phyloP scores from a whole-genome alignment of 1,140 invertebrate genomes.

The Eriocheir sinensis region DNA sequence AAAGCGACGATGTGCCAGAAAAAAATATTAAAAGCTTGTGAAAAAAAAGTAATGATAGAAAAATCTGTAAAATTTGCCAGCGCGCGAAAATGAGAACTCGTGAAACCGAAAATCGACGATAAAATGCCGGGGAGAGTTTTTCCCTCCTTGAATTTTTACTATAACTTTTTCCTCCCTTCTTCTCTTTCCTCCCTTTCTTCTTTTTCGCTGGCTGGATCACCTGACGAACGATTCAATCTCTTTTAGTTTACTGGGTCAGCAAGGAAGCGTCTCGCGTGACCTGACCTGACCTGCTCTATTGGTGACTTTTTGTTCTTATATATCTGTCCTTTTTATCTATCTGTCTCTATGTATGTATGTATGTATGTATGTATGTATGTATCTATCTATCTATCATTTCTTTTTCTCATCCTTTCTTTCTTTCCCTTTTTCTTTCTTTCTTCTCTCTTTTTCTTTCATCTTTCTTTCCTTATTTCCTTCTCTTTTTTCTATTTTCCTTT shows the following conservation, averaged over 20 bases:
- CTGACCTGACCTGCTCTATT: background rate
- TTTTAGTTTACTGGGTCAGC: constrained; percentile 3
- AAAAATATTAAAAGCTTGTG: too few relatives aligned
- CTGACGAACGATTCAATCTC: constrained; percentile 23
- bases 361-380: too few relatives aligned
- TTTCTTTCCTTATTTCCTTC: too few relatives aligned
- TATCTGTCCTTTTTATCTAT: background rate
- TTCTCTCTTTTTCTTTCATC: too few relatives aligned
- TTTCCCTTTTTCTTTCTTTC: too few relatives aligned
- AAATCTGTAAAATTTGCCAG: background rate
- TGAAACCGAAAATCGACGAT: background rate
- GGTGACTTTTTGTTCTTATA: background rate
- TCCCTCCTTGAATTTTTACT: constrained; percentile 15
- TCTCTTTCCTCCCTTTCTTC: too few relatives aligned
- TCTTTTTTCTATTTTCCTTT: too few relatives aligned
- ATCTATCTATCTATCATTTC: too few relatives aligned
- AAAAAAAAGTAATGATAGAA: too few relatives aligned
- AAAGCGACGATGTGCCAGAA: background rate
- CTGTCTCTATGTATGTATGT: background rate
- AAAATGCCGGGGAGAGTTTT: background rate
- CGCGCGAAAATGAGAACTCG: background rate
- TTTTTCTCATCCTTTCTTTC: too few relatives aligned
- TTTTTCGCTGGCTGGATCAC: background rate
- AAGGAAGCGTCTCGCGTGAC: background rate
- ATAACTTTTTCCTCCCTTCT: background rate